Evolutionary conservation across 1,140 invertebrate genomes (phyloP).

Genomic region (Cecropterus lyciades): DNA sequence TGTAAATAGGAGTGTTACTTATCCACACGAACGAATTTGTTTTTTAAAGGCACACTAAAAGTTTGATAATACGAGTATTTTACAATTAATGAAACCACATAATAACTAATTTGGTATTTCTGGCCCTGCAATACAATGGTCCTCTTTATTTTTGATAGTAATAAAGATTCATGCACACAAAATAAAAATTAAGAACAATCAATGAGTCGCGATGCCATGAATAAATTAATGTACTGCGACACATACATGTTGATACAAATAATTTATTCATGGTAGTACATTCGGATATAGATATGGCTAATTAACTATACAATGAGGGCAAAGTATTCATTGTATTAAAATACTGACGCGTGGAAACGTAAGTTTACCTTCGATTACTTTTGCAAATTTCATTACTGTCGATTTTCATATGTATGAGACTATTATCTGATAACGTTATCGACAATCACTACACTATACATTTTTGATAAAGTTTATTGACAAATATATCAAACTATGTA

Average conservation of each 20-base stretch:
- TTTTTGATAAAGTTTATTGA: constrained; percentile 16
- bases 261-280: constrained; percentile 31
- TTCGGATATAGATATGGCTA: constrained; percentile 58
- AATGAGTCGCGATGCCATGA: too few relatives aligned
- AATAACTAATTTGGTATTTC: too few relatives aligned
- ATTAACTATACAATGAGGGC: constrained; percentile 51
- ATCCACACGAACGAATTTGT: too few relatives aligned
- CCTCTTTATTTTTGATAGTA: too few relatives aligned
- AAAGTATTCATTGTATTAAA: neutral
- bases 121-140: too few relatives aligned
- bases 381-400: neutral
- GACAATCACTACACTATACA: neutral
- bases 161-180: too few relatives aligned
- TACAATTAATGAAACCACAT: too few relatives aligned
- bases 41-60: too few relatives aligned
- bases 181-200: too few relatives aligned
- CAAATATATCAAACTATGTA: constrained; percentile 20
- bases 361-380: neutral
- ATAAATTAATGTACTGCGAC: too few relatives aligned
- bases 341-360: neutral
- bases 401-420: neutral
- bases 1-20: too few relatives aligned
- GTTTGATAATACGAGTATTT: too few relatives aligned
- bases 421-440: neutral
- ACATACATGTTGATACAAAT: neutral